A percentile compares a stretch with the other conserved stretches of the same genome.
Conservation (phyloP, 1,140 invertebrate species). For the Solenopsis fugax region DNA sequence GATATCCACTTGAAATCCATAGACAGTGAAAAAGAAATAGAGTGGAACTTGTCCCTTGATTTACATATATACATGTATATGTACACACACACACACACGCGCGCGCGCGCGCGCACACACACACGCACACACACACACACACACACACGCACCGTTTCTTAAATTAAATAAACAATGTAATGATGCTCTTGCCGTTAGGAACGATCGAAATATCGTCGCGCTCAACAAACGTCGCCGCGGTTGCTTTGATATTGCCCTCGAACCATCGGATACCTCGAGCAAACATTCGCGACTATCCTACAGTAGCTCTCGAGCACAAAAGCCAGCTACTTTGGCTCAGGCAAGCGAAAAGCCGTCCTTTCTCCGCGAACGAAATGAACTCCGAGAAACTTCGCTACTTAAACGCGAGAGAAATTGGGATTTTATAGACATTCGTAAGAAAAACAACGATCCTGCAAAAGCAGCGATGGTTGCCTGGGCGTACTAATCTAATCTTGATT, state of each 20-base stretch:
- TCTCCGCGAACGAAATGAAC: slow-evolving; percentile 52
- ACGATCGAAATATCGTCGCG: slow-evolving; percentile 40
- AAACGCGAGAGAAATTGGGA: slow-evolving; percentile 50
- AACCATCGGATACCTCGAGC: slow-evolving; percentile 5
- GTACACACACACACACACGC: not conserved
- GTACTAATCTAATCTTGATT: slow-evolving; percentile 20
- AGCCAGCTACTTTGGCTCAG: slow-evolving; percentile 50
- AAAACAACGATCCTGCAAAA: slow-evolving; percentile 37
- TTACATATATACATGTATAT: not conserved
- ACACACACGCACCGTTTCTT: not conserved
- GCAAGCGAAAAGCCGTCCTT: slow-evolving; percentile 51
- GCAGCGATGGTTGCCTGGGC: not conserved
- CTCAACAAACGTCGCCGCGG: slow-evolving; percentile 18
- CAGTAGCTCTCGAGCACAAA: slow-evolving; percentile 41
- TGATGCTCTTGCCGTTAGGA: not conserved
- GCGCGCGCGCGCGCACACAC: too few relatives aligned
- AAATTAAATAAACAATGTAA: slow-evolving; percentile 27
- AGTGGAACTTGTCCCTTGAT: too few relatives aligned
- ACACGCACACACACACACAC: not conserved
- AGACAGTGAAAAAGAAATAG: not conserved
- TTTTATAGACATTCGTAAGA: slow-evolving; percentile 41
- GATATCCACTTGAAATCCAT: not conserved
- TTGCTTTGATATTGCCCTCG: not conserved
- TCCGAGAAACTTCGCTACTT: slow-evolving; percentile 51
- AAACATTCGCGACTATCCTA: slow-evolving; percentile 54